A percentile compares a stretch with the other conserved stretches of the same genome.
Conservation (phyloP, 23 tunicate species). For the Phallusia fumigata region DNA sequence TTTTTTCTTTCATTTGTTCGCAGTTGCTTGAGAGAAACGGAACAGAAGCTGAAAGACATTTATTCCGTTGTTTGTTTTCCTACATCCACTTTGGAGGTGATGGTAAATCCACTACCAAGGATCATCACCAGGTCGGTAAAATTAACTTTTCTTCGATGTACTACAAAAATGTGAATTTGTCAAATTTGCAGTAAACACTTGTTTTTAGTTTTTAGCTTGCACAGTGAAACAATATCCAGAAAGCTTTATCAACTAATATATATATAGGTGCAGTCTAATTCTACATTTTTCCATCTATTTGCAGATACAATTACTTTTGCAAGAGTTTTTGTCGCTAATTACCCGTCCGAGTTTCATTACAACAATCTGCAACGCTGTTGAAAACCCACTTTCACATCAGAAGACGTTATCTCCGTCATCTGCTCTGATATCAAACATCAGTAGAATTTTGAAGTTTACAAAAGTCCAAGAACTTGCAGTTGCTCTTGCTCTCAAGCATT, state of each 20-base stretch:
- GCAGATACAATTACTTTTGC: conserved; percentile 78
- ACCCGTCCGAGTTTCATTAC: conserved; percentile 72
- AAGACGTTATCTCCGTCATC: conserved; percentile 58
- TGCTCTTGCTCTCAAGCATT: conserved; percentile 68
- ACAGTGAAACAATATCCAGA: too few relatives aligned
- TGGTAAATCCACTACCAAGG: conserved; percentile 89
- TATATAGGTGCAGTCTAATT: background rate
- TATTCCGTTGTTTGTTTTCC: conserved; percentile 93
- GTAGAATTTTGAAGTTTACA: conserved; percentile 50
- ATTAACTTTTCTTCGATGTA: background rate
- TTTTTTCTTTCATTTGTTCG: background rate
- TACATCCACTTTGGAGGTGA: conserved; percentile 90
- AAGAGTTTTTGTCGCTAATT: conserved; percentile 54
- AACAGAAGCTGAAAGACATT: conserved; percentile 88
- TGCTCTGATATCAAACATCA: conserved; percentile 55
- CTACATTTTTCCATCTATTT: background rate
- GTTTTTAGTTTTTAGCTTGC: too few relatives aligned
- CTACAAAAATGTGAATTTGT: background rate
- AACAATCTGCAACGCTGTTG: conserved; percentile 64
- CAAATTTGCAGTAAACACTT: too few relatives aligned
- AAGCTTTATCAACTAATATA: too few relatives aligned
- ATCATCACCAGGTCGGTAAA: conserved; percentile 68
- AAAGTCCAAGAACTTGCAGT: conserved; percentile 66
- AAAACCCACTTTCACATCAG: conserved; percentile 85
- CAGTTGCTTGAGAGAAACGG: conserved; percentile 83